A percentile compares a stretch with the other conserved stretches of the same genome.
phyloP scores from a whole-genome alignment of 2,888 invertebrate species.

The Nomada fucata region DNA sequence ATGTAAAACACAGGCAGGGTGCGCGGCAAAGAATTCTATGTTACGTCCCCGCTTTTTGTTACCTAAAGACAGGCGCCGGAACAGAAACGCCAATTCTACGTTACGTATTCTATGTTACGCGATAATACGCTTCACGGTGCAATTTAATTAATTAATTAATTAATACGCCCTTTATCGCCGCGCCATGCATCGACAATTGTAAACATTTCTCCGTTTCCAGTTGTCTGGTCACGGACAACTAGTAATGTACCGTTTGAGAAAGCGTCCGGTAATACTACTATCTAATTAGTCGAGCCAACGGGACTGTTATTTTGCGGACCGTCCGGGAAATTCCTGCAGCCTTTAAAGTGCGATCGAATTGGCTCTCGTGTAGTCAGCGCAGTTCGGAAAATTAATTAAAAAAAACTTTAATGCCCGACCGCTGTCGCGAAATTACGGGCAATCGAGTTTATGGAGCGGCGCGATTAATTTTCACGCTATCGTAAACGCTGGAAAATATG shows the following conservation, averaged over 20 bases:
- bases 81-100: conserved; percentile 35
- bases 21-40: too few relatives aligned
- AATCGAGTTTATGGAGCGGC: not conserved
- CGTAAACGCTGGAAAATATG: conserved; percentile 14
- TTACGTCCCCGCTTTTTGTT: not conserved
- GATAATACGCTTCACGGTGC: not conserved
- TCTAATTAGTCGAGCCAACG: not conserved
- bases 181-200: not conserved
- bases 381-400: not conserved
- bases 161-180: not conserved
- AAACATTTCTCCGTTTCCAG: not conserved
- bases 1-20: too few relatives aligned
- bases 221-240: not conserved
- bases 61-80: conserved; percentile 14
- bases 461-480: not conserved
- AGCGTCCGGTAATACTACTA: not conserved
- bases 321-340: not conserved
- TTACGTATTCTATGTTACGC: not conserved
- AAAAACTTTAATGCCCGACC: conserved; percentile 10
- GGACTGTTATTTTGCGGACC: not conserved
- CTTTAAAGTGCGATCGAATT: not conserved
- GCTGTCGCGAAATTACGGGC: not conserved
- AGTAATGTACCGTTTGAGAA: not conserved
- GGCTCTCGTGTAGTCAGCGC: too few relatives aligned
- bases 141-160: conserved; percentile 44